Evolutionary conservation across 2,888 invertebrate genomes (phyloP), one percentile per base, ranked within the genome.

Genomic region (Ferrisia virgata): DNA sequence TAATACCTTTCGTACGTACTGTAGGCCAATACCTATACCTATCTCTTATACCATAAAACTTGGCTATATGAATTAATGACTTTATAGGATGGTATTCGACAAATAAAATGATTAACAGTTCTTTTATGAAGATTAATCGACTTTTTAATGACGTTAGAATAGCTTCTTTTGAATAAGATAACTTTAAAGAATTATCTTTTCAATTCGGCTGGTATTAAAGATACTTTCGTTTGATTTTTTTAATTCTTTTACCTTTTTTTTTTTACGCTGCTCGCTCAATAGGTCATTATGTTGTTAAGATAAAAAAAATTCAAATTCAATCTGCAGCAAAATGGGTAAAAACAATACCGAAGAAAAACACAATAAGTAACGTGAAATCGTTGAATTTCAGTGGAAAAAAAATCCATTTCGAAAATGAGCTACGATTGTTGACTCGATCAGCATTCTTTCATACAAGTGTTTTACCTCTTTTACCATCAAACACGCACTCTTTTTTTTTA

Each of bases 81-180:
- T 53, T 53, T 22, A 8, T 4, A 22, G 9, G 4, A 53, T 1
- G n/a, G 47, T n/a, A n/a, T n/a, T 6, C 53, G 22, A 53, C 53
- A 53, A 53, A 64, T 64, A 31, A 64, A 28, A 64, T 28, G 28
- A 64, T 64, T 64, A 64, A 64, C 64, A 15, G 15, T 64, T 64
- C 64, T 64, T 64, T 64, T 28, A 64, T 64, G 64, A 64, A 64
- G 64, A 64, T 64, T 64, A 28, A 64, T 64, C 64, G 31, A 64
- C 5, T 64, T 31, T 64, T 64, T 64, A 64, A 64, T 28, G 28
- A 31, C 28, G 64, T 28, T 64, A 28, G 58, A 25, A 64, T 64
- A 31, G 64, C 15, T 64, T 28, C 64, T 31, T 64, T 64, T 28
- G 64, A 64, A 64, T 64, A 31, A 64, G 28, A 64, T 28, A 64